Evolutionary conservation across 2,113 vertebrate species (phyloP).

Genomic region (Coptodon rendalli): DNA sequence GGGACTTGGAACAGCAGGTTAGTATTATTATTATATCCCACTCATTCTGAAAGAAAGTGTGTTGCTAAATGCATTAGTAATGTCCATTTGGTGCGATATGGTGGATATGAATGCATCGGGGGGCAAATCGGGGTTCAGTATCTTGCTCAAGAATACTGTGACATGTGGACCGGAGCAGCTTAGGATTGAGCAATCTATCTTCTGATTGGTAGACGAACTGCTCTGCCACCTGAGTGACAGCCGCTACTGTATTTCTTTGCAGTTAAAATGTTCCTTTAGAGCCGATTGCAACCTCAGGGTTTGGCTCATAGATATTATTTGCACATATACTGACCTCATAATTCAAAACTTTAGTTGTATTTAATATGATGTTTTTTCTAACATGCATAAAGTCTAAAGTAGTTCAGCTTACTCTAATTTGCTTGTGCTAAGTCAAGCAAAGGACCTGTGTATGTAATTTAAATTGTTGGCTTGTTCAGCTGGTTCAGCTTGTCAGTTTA

Average conservation of each 20-base stretch:
- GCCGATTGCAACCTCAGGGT: background rate
- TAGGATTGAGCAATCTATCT: rapidly evolving
- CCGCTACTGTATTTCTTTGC: background rate
- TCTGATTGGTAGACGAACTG: background rate
- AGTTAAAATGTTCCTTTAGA: background rate
- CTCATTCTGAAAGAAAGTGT: background rate
- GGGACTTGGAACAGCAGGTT: constrained; percentile 88
- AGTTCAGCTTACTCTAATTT: background rate
- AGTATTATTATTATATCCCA: background rate
- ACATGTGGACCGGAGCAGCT: rapidly evolving
- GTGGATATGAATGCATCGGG: background rate
- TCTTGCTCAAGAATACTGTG: background rate
- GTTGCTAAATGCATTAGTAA: background rate
- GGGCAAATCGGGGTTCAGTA: background rate
- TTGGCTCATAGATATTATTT: background rate
- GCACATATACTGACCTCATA: background rate
- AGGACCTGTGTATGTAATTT: background rate
- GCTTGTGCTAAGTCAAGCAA: background rate
- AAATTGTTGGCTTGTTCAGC: background rate
- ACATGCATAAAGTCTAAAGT: background rate
- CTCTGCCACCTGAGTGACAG: background rate
- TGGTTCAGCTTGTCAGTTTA: background rate
- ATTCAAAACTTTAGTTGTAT: background rate
- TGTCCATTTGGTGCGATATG: background rate
- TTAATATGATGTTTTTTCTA: background rate